Conservation (phyloP, 2,888 invertebrate species). For the Catocala sponsa region DNA sequence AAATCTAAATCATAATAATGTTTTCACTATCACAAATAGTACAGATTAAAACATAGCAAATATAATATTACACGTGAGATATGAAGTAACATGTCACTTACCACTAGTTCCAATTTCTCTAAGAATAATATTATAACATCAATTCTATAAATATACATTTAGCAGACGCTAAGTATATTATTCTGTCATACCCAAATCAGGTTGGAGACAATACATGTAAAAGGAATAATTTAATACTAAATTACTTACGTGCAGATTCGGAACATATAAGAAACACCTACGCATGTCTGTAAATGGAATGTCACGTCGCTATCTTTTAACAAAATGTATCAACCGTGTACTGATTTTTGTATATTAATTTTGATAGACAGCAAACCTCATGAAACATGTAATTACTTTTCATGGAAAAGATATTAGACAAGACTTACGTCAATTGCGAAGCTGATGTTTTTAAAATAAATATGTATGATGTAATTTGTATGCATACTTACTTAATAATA, state of each 20-base stretch:
- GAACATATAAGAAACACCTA: constrained; percentile 4
- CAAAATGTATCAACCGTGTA: too few species aligned
- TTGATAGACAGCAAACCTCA: too few species aligned
- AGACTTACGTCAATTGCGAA: too few species aligned
- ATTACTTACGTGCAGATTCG: constrained; percentile 1
- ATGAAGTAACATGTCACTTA: constrained; percentile 3
- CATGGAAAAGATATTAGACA: too few species aligned
- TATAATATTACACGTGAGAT: neutral
- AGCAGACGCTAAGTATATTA: constrained; percentile 15
- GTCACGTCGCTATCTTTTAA: neutral
- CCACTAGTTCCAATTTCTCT: neutral
- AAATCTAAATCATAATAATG: too few species aligned
- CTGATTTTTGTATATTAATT: too few species aligned
- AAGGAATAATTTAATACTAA: constrained; percentile 31
- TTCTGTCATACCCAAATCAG: constrained; percentile 37
- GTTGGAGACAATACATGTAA: constrained; percentile 24
- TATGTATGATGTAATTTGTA: too few species aligned
- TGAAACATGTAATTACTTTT: too few species aligned
- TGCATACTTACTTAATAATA: too few species aligned
- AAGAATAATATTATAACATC: constrained; percentile 2
- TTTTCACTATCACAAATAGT: too few species aligned
- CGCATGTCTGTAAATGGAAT: neutral
- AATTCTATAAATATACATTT: neutral
- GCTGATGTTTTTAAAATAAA: too few species aligned
- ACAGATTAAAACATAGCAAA: too few species aligned